phyloP scores from a whole-genome alignment of 2,797 vertebrate genomes.

The Simalia tracyae region DNA sequence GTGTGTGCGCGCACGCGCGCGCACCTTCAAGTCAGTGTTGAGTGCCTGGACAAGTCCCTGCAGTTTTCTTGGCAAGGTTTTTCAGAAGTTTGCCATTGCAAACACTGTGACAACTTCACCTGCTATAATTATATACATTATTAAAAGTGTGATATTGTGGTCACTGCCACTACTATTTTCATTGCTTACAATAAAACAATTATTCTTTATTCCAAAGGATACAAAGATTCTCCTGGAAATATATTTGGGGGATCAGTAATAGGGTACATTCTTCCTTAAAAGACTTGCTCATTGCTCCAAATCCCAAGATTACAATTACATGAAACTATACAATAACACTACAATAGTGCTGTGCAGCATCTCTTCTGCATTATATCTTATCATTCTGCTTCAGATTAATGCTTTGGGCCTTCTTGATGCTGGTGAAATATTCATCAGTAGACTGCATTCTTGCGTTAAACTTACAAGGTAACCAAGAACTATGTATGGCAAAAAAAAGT shows the following conservation, averaged over 20 bases:
- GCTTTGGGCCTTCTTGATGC: too few species aligned
- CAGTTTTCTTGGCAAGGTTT: neutral
- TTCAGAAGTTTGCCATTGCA: neutral
- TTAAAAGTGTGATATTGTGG: too few species aligned
- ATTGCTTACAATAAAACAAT: neutral
- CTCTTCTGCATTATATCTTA: too few species aligned
- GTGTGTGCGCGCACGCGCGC: neutral
- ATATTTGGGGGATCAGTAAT: neutral
- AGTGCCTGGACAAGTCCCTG: neutral
- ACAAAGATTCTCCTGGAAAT: neutral
- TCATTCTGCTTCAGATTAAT: too few species aligned
- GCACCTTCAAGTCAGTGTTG: neutral
- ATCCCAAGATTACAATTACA: neutral
- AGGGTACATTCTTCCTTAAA: neutral
- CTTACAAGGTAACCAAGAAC: too few species aligned
- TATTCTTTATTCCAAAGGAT: neutral
- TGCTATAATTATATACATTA: neutral
- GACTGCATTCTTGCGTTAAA: too few species aligned
- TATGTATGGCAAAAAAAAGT: too few species aligned
- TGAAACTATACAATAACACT: neutral
- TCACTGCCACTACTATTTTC: neutral
- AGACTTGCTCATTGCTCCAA: neutral
- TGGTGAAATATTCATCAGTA: too few species aligned
- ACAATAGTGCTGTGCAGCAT: too few species aligned
- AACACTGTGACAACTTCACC: neutral